Evolutionary conservation across 2,113 vertebrate species (phyloP), one percentile per base, ranked within the genome.

Genomic region (Grus americana): DNA sequence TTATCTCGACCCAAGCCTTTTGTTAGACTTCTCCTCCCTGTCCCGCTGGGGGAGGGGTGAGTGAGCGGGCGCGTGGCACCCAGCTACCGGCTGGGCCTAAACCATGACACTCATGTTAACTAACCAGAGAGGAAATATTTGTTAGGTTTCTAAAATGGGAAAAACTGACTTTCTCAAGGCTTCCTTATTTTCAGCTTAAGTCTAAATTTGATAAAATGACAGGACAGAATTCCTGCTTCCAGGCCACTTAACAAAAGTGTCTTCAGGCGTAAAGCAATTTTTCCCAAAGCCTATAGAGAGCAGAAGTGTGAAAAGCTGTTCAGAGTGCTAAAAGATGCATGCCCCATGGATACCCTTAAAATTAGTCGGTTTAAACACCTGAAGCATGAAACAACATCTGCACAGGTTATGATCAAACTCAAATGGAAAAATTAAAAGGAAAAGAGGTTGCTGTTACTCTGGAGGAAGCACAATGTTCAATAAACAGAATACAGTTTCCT

Each of bases 251-350:
- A 90, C 72, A 79, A 44, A 95, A 96, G 62, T 6, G 54, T 71
- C 85, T 87, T 95, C 85, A 78, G 82, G 73, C 89, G 89, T 87
- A 83, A 94, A 93, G 40, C 29, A 94, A 10, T 67, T 63, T 82
- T 96, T 97, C 86, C 68, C n/a, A 46, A 88, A 72, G 49, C 38
- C 85, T 67, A 19, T 47, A 46, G 87, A 88, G 32, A 96, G 13
- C 21, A 80, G 38, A 96, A 85, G 96, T 94, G 97, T 92, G 89
- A 97, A 97, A 97, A 97, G 89, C 93, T 55, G 49, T 82, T 95
- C 74, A 74, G 88, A 93, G 95, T 95, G 96, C 50, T 94, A 96
- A 97, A 93, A 97, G 76, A 95, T 83, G 32, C 63, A 66, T 85
- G 82, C 67, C 91, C 57, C 5, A 2, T 19, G 79, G 94, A 88